A percentile compares a stretch with the other conserved stretches of the same genome.
phyloP scores from a whole-genome alignment of 2,888 invertebrate genomes.

The Andrena haemorrhoa region DNA sequence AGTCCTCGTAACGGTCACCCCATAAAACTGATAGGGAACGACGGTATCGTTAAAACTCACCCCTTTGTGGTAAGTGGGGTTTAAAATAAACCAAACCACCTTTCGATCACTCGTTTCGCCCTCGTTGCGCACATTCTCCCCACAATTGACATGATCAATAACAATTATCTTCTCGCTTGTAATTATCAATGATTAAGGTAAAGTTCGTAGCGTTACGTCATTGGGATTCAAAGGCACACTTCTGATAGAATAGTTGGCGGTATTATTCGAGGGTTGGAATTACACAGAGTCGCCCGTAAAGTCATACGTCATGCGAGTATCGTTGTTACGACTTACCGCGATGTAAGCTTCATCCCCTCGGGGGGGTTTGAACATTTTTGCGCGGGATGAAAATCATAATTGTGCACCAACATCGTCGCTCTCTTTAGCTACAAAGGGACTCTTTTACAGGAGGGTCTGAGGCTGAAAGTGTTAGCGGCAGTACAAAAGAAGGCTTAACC shows the following conservation, averaged over 20 bases:
- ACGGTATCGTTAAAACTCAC: constrained; percentile 46
- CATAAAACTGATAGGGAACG: constrained; percentile 51
- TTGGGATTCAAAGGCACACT: not conserved
- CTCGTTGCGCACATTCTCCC: not conserved
- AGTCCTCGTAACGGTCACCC: constrained; percentile 54
- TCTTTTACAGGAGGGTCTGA: constrained; percentile 68
- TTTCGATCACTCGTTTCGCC: constrained; percentile 39
- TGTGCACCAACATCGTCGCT: constrained; percentile 68
- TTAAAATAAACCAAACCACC: constrained; percentile 53
- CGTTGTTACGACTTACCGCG: constrained; percentile 5
- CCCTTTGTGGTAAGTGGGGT: constrained; percentile 44
- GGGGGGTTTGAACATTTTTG: constrained; percentile 50
- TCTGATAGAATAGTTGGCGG: not conserved
- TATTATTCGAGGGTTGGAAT: not conserved
- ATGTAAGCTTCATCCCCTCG: constrained; percentile 32
- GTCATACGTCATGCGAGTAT: constrained; percentile 28
- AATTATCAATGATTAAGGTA: not conserved
- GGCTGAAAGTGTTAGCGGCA: constrained; percentile 72
- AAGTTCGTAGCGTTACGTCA: not conserved
- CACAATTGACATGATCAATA: too few relatives aligned
- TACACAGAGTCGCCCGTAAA: constrained; percentile 22
- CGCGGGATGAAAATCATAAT: constrained; percentile 62
- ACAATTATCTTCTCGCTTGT: too few relatives aligned
- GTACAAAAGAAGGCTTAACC: constrained; percentile 77
- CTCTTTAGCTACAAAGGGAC: constrained; percentile 71